These are phyloP conservation scores for Gnathonemus echidnorhynchus DNA, from an alignment of 2,113 vertebrate species.

Conservation along the genomic window DNA sequence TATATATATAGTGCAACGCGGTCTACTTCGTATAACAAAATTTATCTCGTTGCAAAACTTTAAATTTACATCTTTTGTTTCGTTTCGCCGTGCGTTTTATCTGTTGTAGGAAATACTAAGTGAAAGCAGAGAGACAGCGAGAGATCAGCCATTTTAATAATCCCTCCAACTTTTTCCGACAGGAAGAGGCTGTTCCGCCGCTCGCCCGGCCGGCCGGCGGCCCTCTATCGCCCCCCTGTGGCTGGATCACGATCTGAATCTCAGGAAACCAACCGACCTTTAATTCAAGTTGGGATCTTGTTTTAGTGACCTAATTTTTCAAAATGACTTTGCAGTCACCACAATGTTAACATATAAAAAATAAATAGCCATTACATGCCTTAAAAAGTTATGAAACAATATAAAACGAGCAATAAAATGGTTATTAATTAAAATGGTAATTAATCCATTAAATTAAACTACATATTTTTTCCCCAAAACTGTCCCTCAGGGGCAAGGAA, in stretches of 20 bases:
- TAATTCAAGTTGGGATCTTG: not conserved
- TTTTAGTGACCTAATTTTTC: not conserved
- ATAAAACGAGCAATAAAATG: not conserved
- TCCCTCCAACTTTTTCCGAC: constrained; percentile 11
- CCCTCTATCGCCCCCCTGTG: constrained; percentile 5
- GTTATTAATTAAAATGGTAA: not conserved
- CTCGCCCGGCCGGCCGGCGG: not conserved
- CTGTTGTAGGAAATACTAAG: not conserved
- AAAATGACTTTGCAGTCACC: not conserved
- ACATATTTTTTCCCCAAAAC: not conserved
- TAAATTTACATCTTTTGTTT: not conserved
- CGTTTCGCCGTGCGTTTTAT: not conserved
- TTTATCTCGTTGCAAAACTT: not conserved
- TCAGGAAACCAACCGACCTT: not conserved
- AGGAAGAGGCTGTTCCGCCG: not conserved
- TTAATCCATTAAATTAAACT: not conserved
- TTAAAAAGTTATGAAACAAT: not conserved
- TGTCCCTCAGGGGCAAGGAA: not conserved
- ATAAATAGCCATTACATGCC: not conserved
- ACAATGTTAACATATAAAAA: not conserved
- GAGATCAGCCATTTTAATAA: constrained; percentile 15
- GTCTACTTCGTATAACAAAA: not conserved
- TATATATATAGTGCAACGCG: not conserved
- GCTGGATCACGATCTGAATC: not conserved
- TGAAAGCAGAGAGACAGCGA: not conserved